Base-by-base conservation (phyloP, 2,888 invertebrate species). In the Heteromyza rotundicornis region DNA sequence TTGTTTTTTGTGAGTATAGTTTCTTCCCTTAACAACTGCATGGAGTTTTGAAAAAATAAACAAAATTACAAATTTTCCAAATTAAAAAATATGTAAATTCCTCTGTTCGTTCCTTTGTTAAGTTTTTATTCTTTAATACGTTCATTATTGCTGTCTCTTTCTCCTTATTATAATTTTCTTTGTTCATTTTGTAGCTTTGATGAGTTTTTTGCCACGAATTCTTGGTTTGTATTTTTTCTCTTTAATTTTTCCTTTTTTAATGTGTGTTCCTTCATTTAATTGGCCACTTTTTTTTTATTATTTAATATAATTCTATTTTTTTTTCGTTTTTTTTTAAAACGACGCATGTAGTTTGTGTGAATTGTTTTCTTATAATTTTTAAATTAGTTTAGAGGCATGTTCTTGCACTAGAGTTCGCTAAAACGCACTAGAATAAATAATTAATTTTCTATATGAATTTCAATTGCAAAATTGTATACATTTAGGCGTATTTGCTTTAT, bases 141-240 rank as follows among this genome's bases (percentile, higher is more conserved):
- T 35, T 44, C 47, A 27, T 62, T 52, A 49, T 57, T 63, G 66
- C 65, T 60, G 64, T 71, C 49, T 64, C 67, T 67, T 64, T 69
- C 66, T 65, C 67, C 63, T 70, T 50, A 17, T 60, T 60, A 60
- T 64, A 59, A 55, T 53, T 60, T 62, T 57, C 60, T 63, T 55
- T 68, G 68, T 73, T 69, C 60, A 67, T 69, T 70, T 77, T 76
- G 78, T 79, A 82, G 81, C 77, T 67, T 80, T 82, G 77, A 77
- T 78, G 79, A 74, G 71, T 72, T 79, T 77, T 79, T 78, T 82
- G 70, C 79, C 80, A 73, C 80, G 73, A 73, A 64, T 73, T 72
- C 72, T 81, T 75, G 81, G 81, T 82, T 81, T 77, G 81, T 82
- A 82, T 81, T 70, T 68, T 59, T 57, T 65, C 68, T 62, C 57